phyloP scores from a whole-genome alignment of 2,888 invertebrate genomes.

The Drosophila pullipes region DNA sequence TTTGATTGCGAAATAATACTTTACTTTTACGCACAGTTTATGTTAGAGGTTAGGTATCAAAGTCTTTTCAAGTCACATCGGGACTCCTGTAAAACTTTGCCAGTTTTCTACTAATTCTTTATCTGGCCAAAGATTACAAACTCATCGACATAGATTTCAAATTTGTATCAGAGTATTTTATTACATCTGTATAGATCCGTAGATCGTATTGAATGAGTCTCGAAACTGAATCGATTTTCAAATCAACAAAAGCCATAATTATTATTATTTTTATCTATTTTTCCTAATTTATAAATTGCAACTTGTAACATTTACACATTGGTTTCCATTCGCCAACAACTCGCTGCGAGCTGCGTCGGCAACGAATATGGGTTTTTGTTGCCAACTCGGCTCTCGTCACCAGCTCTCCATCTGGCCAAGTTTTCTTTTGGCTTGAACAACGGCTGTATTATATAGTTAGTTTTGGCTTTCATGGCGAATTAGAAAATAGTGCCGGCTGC shows the following conservation, averaged over 20 bases:
- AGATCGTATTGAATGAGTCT: neutral
- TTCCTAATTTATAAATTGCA: neutral
- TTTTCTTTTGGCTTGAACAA: conserved; percentile 17
- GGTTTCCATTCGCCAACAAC: neutral
- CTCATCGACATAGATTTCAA: neutral
- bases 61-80: neutral
- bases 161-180: neutral
- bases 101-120: neutral
- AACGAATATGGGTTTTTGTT: neutral
- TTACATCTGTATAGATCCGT: neutral
- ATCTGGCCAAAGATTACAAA: neutral
- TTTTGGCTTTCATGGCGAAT: conserved; percentile 61
- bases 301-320: neutral
- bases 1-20: neutral
- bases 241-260: neutral
- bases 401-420: conserved; percentile 13
- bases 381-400: neutral
- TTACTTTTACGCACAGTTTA: neutral
- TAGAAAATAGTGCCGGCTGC: conserved; percentile 70
- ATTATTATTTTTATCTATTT: neutral
- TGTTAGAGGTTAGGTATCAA: neutral
- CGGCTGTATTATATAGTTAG: conserved; percentile 23
- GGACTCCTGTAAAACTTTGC: neutral
- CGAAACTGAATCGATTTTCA: neutral
- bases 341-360: neutral